Base-by-base conservation (phyloP, 2,888 invertebrate species). In the Meteorus cinctellus region DNA sequence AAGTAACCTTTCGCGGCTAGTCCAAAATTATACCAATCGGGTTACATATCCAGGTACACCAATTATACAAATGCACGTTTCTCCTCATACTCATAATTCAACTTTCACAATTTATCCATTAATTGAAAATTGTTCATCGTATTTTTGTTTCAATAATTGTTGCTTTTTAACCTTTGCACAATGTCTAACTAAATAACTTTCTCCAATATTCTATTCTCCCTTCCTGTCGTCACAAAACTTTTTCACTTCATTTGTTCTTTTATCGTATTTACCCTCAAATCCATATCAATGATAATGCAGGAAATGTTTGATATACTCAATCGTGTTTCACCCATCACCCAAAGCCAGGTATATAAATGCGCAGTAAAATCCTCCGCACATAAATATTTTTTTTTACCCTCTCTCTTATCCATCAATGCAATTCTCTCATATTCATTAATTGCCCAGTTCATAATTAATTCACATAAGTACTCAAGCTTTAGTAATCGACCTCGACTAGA, bases 1-100 rank as follows among this genome's bases (percentile, higher is more conserved):
- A 71, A 71, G 65, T 75, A 66, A 71, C 66, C 75, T 71, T 71
- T 74, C n/a, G 59, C 71, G 29, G 19, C 41, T 29, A 45, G 45
- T 68, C 36, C 29, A 55, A 51, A 36, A 55, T 60, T 55, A 41
- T 12, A 68, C 68, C 68, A 68, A 68, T 68, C 68, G 68, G n/a
- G 48, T 68, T 51, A 55, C 48, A 69, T 69, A 48, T 55, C 19
- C n/a, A 62, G 62, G 62, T 62, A 62, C 62, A 62, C 62, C 31
- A 29, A 62, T 31, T 31, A 31, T 62, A 62, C 62, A 62, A 62
- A 55, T 55, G 55, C 55, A 55, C 55, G 55, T 55, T 55, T 55
- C 55, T 19, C 55, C 19, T 55, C 12, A 41, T 55, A 24, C 19
- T 55, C n/a, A 55, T 55, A 41, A 55, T 55, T 55, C 55, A 55